Evolutionary conservation across 2,113 vertebrate genomes (phyloP).

Genomic region (Hemicordylus capensis): DNA sequence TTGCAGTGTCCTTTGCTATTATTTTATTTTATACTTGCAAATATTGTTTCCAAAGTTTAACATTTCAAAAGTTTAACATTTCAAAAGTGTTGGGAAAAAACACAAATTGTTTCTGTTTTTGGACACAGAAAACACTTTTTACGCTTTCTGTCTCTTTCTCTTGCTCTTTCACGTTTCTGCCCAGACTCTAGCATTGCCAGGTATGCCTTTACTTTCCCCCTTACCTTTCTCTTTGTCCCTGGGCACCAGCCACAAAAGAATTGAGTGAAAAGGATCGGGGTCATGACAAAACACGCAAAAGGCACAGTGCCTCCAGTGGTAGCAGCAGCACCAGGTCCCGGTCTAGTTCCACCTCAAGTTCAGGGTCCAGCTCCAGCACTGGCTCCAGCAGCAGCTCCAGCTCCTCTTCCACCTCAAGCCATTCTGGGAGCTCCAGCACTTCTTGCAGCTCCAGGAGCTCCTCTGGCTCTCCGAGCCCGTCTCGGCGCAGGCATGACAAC

Average conservation of each 20-base stretch:
- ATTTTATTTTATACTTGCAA: not conserved
- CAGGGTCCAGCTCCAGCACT: constrained; percentile 94
- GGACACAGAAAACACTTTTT: too few relatives aligned
- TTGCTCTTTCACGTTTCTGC: too few relatives aligned
- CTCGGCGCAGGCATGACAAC: constrained; percentile 91
- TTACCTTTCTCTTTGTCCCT: too few relatives aligned
- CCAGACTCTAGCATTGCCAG: too few relatives aligned
- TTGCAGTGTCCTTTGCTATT: not conserved
- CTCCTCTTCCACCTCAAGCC: constrained; percentile 93
- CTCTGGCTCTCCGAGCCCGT: constrained; percentile 92
- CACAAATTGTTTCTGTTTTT: not conserved
- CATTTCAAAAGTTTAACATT: constrained; percentile 27
- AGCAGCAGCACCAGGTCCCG: constrained; percentile 91
- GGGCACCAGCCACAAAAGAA: constrained; percentile 84
- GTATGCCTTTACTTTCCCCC: too few relatives aligned
- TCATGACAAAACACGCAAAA: constrained; percentile 89
- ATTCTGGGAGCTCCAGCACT: constrained; percentile 92
- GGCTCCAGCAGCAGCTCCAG: constrained; percentile 96
- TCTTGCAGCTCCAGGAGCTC: constrained; percentile 94
- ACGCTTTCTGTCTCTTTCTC: too few relatives aligned
- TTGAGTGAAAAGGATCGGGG: constrained; percentile 90
- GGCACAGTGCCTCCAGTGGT: constrained; percentile 92
- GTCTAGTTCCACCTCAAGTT: constrained; percentile 94
- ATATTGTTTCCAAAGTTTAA: not conserved
- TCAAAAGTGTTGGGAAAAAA: constrained; percentile 21